Percentiles rank a stretch among this genome's conserved stretches.
Evolutionary conservation across 2,113 vertebrate species (phyloP).

Genomic region (Periophthalmodon schlosseri): DNA sequence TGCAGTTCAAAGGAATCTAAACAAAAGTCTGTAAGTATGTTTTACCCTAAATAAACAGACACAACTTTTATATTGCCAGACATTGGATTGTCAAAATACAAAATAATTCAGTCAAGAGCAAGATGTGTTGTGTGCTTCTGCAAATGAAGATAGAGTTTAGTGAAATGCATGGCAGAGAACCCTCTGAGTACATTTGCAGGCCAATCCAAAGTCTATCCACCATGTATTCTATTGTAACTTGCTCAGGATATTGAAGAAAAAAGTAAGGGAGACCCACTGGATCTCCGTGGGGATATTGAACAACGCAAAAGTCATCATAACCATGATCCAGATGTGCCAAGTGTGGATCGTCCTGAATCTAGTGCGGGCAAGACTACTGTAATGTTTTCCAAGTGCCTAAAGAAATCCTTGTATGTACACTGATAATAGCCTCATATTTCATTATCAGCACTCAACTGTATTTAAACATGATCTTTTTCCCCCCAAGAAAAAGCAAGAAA

Average conservation of each 20-base stretch:
- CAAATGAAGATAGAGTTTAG: background rate
- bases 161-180: slow-evolving; percentile 1
- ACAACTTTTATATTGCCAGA: slow-evolving; percentile 40
- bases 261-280: slow-evolving; percentile 89
- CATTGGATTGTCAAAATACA: slow-evolving; percentile 19
- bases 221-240: slow-evolving; percentile 67
- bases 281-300: slow-evolving; percentile 96
- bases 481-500: slow-evolving; percentile 86
- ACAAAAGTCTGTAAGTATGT: slow-evolving; percentile 91
- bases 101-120: slow-evolving; percentile 28
- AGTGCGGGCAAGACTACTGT: slow-evolving; percentile 85
- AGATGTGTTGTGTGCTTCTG: slow-evolving; percentile 19
- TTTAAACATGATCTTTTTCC: slow-evolving; percentile 18
- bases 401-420: slow-evolving; percentile 82
- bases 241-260: slow-evolving; percentile 81
- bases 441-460: background rate
- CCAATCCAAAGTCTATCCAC: slow-evolving; percentile 73
- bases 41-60: slow-evolving; percentile 65
- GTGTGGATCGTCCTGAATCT: slow-evolving; percentile 84
- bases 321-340: slow-evolving; percentile 80
- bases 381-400: slow-evolving; percentile 86
- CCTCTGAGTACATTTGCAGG: slow-evolving; percentile 30
- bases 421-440: background rate
- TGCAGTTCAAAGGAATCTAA: slow-evolving; percentile 95
- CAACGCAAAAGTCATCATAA: slow-evolving; percentile 93